Percentiles rank a stretch among this genome's conserved stretches.
phyloP scores from a whole-genome alignment of 1,140 invertebrate species.

The Centruroides sculpturatus region DNA sequence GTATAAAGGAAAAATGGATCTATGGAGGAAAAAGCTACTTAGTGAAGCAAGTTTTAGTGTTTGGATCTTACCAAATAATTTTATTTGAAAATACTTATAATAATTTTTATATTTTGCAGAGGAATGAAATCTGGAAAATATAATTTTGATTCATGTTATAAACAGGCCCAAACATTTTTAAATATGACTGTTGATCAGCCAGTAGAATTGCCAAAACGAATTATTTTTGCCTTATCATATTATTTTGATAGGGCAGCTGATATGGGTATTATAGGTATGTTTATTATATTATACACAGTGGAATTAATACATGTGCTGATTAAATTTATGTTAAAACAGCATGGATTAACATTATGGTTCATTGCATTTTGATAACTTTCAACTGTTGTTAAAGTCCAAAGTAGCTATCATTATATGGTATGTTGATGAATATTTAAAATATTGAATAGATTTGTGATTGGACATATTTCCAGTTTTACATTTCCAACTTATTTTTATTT shows the following conservation, averaged over 20 bases:
- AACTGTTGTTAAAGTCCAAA: too few relatives aligned
- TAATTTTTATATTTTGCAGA: background rate
- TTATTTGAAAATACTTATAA: too few relatives aligned
- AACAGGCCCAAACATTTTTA: conserved; percentile 21
- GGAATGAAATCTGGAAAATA: conserved; percentile 10
- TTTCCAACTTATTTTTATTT: too few relatives aligned
- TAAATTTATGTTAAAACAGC: too few relatives aligned
- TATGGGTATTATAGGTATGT: conserved; percentile 50
- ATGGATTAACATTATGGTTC: too few relatives aligned
- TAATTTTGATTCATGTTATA: conserved; percentile 16
- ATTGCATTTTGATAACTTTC: too few relatives aligned
- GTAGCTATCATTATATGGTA: too few relatives aligned
- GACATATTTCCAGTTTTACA: too few relatives aligned
- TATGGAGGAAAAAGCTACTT: background rate
- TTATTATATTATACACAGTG: too few relatives aligned
- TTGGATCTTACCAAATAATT: background rate
- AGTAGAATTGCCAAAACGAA: conserved; percentile 42
- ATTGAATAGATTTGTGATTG: too few relatives aligned
- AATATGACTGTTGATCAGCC: conserved; percentile 43
- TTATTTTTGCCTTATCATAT: conserved; percentile 77
- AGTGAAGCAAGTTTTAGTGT: background rate
- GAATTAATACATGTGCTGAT: too few relatives aligned
- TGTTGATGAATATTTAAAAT: too few relatives aligned
- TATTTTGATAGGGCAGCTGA: conserved; percentile 83
- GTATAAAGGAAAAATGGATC: background rate